Evolutionary conservation across 1,140 invertebrate species (phyloP).

Genomic region (Hylyphantes graminicola): DNA sequence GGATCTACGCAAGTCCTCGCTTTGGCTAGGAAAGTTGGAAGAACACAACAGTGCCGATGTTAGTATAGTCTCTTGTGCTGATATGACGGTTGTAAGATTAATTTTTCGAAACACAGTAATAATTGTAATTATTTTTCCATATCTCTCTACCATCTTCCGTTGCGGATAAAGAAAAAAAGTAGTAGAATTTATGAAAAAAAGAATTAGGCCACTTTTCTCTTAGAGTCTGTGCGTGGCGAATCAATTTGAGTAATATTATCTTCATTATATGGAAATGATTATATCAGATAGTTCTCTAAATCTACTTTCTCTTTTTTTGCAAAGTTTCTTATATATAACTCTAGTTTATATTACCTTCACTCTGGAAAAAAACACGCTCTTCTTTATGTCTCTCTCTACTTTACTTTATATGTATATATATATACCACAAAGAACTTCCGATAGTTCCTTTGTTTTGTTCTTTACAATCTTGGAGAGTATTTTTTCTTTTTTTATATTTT

Average conservation of each 20-base stretch:
- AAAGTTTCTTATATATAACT: constrained; percentile 45
- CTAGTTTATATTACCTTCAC: constrained; percentile 47
- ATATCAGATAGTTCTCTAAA: constrained; percentile 60
- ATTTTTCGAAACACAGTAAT: constrained; percentile 36
- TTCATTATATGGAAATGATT: constrained; percentile 36
- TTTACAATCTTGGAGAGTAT: constrained; percentile 45
- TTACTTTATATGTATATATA: constrained; percentile 25
- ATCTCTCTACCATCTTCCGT: constrained; percentile 39
- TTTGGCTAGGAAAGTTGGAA: constrained; percentile 62
- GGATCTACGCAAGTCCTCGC: constrained; percentile 55
- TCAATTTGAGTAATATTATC: constrained; percentile 16
- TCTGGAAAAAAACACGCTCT: constrained; percentile 27
- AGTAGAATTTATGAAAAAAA: constrained; percentile 42
- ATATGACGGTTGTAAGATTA: constrained; percentile 59
- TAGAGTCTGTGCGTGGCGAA: constrained; percentile 39
- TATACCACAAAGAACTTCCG: constrained; percentile 53
- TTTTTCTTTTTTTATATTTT: no score
- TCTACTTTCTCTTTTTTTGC: constrained; percentile 57
- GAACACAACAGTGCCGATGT: constrained; percentile 61
- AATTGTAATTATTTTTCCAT: constrained; percentile 40
- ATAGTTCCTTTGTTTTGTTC: constrained; percentile 59
- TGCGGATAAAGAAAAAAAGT: constrained; percentile 50
- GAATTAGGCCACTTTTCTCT: constrained; percentile 27
- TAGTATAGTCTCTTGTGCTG: constrained; percentile 60
- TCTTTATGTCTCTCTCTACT: constrained; percentile 21